Percentiles rank a stretch among this genome's conserved stretches.
phyloP scores from a whole-genome alignment of 1,140 invertebrate genomes.

The Euura lappo region DNA sequence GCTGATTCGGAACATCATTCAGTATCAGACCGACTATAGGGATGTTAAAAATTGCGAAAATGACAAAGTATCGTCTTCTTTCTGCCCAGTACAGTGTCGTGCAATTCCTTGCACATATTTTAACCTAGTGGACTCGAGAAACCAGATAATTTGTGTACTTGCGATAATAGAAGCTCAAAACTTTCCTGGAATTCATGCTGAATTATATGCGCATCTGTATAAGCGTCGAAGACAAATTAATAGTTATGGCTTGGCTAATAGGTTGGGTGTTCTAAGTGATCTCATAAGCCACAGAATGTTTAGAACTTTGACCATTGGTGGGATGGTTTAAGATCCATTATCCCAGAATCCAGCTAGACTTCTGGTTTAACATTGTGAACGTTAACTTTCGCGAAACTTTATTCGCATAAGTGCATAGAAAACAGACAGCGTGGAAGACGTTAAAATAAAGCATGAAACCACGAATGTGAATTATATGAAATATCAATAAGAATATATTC shows the following conservation, averaged over 20 bases:
- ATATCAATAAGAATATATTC: background rate
- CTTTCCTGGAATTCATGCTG: background rate
- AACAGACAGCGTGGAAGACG: no score
- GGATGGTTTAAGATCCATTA: background rate
- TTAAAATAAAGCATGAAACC: no score
- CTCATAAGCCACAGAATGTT: conserved; percentile 7
- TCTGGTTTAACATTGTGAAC: background rate
- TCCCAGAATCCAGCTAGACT: background rate
- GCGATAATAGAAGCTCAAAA: background rate
- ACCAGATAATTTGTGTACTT: background rate
- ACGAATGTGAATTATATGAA: background rate
- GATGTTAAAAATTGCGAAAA: no score
- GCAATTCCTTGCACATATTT: no score
- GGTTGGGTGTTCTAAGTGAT: background rate
- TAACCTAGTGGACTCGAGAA: no score
- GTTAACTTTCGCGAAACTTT: background rate
- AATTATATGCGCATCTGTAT: background rate
- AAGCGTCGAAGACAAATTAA: background rate
- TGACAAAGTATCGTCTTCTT: no score
- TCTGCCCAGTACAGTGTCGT: no score
- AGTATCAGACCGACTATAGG: no score
- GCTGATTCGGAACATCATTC: no score
- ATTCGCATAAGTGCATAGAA: no score
- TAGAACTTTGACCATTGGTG: conserved; percentile 1
- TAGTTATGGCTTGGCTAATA: background rate